Conservation (phyloP, 2,888 invertebrate species). For the Meloe dianella region DNA sequence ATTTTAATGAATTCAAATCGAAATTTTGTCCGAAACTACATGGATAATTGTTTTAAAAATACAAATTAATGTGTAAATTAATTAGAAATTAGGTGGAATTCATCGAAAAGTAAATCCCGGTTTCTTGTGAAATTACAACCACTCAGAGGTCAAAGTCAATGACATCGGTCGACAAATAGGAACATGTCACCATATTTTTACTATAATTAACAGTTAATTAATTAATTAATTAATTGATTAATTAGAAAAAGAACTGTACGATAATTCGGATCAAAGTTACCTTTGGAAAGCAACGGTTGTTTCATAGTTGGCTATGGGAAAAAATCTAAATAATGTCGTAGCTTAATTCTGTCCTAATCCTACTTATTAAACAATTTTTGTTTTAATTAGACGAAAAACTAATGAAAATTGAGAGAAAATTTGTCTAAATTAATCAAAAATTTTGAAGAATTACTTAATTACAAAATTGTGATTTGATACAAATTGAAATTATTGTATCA, state of each 20-base stretch:
- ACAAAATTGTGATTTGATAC: no score
- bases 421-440: no score
- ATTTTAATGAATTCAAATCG: no score
- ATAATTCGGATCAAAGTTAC: not conserved
- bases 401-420: no score
- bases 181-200: not conserved
- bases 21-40: no score
- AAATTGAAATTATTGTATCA: no score
- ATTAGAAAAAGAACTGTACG: no score
- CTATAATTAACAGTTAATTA: not conserved
- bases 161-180: not conserved
- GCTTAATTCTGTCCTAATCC: no score
- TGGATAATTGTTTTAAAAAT: no score
- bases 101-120: not conserved
- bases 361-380: no score
- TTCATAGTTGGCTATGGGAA: not conserved
- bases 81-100: not conserved
- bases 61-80: not conserved
- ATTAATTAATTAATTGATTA: not conserved
- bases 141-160: not conserved
- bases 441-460: not conserved
- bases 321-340: not conserved
- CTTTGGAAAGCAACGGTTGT: not conserved
- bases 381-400: no score
- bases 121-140: no score